Conservation (phyloP, 2,888 invertebrate genomes). For the Agrotis exclamationis region DNA sequence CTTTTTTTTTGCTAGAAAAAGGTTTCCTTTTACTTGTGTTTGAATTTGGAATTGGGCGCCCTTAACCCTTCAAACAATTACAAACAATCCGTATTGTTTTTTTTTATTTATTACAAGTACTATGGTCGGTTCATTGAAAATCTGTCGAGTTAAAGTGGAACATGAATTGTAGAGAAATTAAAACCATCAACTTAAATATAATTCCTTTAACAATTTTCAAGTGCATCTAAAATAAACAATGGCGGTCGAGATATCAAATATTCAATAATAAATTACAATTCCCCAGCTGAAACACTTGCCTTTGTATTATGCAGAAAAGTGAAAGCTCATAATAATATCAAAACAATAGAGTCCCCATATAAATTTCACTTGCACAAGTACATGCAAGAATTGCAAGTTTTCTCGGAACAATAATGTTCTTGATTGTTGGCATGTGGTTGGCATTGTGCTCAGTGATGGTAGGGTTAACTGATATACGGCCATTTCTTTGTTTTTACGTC, state of each 20-base stretch:
- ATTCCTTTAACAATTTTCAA: slow-evolving; percentile 27
- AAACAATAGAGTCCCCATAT: slow-evolving; percentile 72
- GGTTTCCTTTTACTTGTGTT: not conserved
- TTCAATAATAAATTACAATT: slow-evolving; percentile 66
- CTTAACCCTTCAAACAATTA: not conserved
- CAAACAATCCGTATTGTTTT: too few species aligned
- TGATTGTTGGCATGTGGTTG: slow-evolving; percentile 63
- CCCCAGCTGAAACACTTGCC: slow-evolving; percentile 55
- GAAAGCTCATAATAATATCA: slow-evolving; percentile 71
- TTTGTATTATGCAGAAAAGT: slow-evolving; percentile 66
- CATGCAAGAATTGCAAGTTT: slow-evolving; percentile 58
- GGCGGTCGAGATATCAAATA: slow-evolving; percentile 54
- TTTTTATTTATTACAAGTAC: too few species aligned
- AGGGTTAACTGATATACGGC: slow-evolving; percentile 55
- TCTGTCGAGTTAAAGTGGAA: not conserved
- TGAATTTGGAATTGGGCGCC: not conserved
- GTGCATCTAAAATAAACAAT: slow-evolving; percentile 41
- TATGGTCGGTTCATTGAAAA: too few species aligned
- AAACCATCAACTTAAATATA: not conserved
- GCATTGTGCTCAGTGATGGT: slow-evolving; percentile 61
- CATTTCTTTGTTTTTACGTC: slow-evolving; percentile 55
- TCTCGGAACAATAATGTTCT: slow-evolving; percentile 64
- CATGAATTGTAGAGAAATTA: slow-evolving; percentile 40
- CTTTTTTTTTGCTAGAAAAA: not conserved
- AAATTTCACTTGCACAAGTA: slow-evolving; percentile 65